Evolutionary conservation across 2,888 invertebrate genomes (phyloP).

Genomic region (Aromia moschata): DNA sequence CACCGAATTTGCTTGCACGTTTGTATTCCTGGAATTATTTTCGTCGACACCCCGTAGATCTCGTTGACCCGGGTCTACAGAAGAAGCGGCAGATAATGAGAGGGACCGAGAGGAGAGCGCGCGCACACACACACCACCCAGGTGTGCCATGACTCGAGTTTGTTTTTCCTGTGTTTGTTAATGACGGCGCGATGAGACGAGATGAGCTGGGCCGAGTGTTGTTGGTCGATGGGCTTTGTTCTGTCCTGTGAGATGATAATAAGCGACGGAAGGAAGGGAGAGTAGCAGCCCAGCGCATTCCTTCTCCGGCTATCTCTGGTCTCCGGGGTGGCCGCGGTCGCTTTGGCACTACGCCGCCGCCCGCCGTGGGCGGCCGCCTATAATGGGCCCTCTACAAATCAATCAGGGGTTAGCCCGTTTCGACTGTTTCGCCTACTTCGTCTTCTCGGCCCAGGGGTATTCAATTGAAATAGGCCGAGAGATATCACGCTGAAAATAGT

Average conservation of each 20-base stretch:
- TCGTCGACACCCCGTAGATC: not conserved
- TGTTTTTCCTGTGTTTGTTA: conserved; percentile 64
- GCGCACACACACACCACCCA: no score
- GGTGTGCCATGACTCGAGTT: conserved; percentile 60
- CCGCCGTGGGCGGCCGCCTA: conserved; percentile 56
- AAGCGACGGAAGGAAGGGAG: no score
- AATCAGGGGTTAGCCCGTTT: conserved; percentile 49
- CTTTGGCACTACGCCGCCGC: no score
- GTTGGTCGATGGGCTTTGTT: conserved; percentile 52
- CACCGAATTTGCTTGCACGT: not conserved
- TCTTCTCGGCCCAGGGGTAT: no score
- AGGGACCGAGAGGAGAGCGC: conserved; percentile 45
- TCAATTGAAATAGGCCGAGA: no score
- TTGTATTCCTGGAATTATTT: not conserved
- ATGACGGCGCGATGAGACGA: conserved; percentile 63
- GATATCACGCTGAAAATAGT: no score
- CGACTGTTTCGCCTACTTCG: not conserved
- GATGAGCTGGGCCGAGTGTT: no score
- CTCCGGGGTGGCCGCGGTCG: conserved; percentile 58
- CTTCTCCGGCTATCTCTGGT: conserved; percentile 58
- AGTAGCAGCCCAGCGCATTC: conserved; percentile 37
- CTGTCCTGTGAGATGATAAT: conserved; percentile 41
- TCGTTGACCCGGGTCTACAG: no score
- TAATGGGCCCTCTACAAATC: conserved; percentile 61
- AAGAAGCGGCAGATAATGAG: no score